Evolutionary conservation across 1,140 invertebrate genomes (phyloP).

Genomic region (Drosophila littoralis): DNA sequence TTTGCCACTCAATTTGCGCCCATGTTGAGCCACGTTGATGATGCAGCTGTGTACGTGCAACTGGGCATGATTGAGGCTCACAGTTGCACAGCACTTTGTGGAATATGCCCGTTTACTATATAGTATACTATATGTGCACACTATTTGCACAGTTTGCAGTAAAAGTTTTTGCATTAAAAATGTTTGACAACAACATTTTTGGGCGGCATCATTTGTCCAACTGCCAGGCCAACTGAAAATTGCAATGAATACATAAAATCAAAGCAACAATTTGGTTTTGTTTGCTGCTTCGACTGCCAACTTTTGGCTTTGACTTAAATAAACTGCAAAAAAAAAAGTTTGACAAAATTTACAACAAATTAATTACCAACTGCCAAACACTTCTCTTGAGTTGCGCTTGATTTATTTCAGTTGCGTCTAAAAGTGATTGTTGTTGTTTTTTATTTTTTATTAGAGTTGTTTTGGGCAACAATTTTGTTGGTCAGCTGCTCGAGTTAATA

Average conservation of each 20-base stretch:
- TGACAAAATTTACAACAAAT: conserved; percentile 10
- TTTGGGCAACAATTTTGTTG: not conserved
- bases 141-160: not conserved
- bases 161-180: conserved; percentile 34
- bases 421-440: not conserved
- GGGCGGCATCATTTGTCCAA: not conserved
- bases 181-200: conserved; percentile 13
- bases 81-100: not conserved
- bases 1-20: conserved; percentile 48
- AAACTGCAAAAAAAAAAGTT: not conserved
- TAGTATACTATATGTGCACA: not conserved
- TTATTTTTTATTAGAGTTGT: not conserved
- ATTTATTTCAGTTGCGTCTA: not conserved
- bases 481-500: conserved; percentile 1
- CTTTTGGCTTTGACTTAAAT: not conserved
- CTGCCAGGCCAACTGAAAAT: conserved; percentile 11
- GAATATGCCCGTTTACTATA: not conserved
- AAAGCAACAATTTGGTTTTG: conserved; percentile 7
- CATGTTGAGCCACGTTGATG: conserved; percentile 29
- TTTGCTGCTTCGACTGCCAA: not conserved
- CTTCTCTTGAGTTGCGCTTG: conserved; percentile 1
- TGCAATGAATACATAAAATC: conserved; percentile 20
- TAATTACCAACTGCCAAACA: conserved; percentile 37
- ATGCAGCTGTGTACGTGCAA: conserved; percentile 7
- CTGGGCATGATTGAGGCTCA: conserved; percentile 19